phyloP scores from a whole-genome alignment of 2,888 invertebrate species.

The Sarcophaga caerulescens region DNA sequence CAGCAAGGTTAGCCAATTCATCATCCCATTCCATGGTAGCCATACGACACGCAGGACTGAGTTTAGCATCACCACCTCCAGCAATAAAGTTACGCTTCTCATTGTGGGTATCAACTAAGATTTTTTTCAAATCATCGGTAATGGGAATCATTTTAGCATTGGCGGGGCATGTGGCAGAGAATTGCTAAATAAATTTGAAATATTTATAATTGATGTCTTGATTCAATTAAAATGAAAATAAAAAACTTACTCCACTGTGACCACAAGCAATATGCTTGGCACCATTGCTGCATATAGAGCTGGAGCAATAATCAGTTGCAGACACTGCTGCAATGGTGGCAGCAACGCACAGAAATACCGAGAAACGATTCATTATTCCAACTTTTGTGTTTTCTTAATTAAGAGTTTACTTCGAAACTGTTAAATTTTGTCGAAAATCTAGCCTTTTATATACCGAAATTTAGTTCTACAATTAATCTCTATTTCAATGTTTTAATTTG shows the following conservation, averaged over 20 bases:
- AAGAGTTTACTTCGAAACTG: too few relatives aligned
- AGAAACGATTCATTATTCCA: not conserved
- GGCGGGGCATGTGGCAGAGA: slow-evolving; percentile 28
- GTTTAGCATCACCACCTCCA: slow-evolving; percentile 46
- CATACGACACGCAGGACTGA: slow-evolving; percentile 74
- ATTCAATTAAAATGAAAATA: not conserved
- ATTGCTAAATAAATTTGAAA: slow-evolving; percentile 34
- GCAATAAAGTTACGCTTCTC: slow-evolving; percentile 63
- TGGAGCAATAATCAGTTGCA: slow-evolving; percentile 53
- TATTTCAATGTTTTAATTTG: too few relatives aligned
- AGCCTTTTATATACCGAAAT: too few relatives aligned
- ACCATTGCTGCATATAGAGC: not conserved
- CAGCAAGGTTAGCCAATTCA: slow-evolving; percentile 74
- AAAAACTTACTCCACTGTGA: slow-evolving; percentile 49
- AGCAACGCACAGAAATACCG: slow-evolving; percentile 2
- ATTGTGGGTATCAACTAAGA: slow-evolving; percentile 57
- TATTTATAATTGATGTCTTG: not conserved
- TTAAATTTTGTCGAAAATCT: not conserved
- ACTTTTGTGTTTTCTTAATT: not conserved
- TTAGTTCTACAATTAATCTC: too few relatives aligned
- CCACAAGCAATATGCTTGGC: slow-evolving; percentile 57
- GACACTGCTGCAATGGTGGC: not conserved
- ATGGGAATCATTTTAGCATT: slow-evolving; percentile 30
- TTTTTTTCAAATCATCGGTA: not conserved
- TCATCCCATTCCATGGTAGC: slow-evolving; percentile 75